Percentiles rank a stretch among this genome's conserved stretches.
phyloP scores from a whole-genome alignment of 2,888 invertebrate genomes.

The Calameuta idolon region DNA sequence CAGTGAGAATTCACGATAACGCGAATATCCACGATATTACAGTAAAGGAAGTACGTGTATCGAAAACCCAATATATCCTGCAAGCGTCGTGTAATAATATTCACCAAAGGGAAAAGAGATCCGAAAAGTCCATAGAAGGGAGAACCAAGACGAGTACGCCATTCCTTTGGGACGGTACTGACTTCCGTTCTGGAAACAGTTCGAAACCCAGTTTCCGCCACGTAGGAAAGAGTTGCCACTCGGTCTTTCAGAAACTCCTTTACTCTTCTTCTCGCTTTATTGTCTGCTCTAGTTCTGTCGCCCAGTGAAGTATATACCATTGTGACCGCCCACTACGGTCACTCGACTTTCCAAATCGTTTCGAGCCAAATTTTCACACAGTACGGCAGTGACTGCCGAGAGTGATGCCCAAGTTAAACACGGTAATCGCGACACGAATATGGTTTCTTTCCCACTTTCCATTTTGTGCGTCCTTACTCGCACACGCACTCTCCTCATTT shows the following conservation, averaged over 20 bases:
- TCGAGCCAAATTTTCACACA: background rate
- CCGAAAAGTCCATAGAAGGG: background rate
- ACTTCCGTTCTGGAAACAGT: background rate
- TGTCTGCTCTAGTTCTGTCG: constrained; percentile 1
- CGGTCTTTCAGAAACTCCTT: background rate
- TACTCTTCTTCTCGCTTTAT: background rate
- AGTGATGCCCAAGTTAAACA: background rate
- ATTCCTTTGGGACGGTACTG: background rate
- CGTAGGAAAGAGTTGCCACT: background rate
- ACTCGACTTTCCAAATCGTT: background rate
- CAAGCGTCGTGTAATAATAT: background rate
- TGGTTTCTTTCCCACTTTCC: background rate
- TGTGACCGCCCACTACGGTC: background rate
- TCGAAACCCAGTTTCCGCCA: constrained; percentile 11
- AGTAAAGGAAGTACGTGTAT: background rate
- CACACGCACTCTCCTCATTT: background rate
- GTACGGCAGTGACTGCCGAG: background rate
- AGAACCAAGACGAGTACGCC: background rate
- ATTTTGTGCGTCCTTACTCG: background rate
- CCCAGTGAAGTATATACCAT: background rate
- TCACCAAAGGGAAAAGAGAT: background rate
- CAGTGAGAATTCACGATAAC: background rate
- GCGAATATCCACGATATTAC: constrained; percentile 3
- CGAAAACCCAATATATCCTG: background rate
- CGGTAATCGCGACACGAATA: background rate